Base-by-base conservation (phyloP, 2,888 invertebrate genomes). In the Drosophila anomalata region DNA sequence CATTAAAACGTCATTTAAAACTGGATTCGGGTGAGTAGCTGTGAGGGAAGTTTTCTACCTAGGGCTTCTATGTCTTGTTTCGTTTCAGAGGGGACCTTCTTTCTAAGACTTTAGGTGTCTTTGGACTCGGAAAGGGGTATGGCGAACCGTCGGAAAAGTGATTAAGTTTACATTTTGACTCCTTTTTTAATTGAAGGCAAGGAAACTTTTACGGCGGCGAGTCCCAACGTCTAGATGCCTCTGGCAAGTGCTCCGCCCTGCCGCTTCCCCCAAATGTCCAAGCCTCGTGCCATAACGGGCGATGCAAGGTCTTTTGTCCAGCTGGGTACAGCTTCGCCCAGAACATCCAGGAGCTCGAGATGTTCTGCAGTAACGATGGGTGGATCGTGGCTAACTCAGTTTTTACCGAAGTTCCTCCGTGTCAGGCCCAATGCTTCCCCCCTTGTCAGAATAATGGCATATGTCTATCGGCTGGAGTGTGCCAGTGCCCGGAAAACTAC, bases 391-490 rank as follows among this genome's bases (percentile, higher is more conserved):
- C 80, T 8, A 86, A 91, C 61, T 89, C 90, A 11, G 80, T 74
- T 24, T 85, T 92, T 42, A 87, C 87, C 0, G 76, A 81, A 0
- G 91, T 94, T 33, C 94, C 95, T 2, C 91, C 93, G n/a, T 95
- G 95, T 80, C 93, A 94, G 92, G 97, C 96, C 0, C 93, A 94
- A 76, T 97, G 97, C 89, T 90, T 93, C 20, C 95, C 96, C 0
- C 92, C 93, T 0, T 98, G 97, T 90, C 93, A 94, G 88, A 97
- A 97, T 91, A 95, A 94, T 57, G 97, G 97, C 0, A 95, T 95
- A 53, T 98, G 97, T 87, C 90, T 95, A 3, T 93, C 93, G 26
- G 95, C 96, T 0, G 95, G 96, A 88, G 92, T 94, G 0, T 98
- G 97, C 87, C 92, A 94, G 42, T 98, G 97, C 82, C 94, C 95